A percentile compares a stretch with the other conserved stretches of the same genome.
Conservation (phyloP, 2,888 invertebrate genomes). For the Didymodactylos carnosus region DNA sequence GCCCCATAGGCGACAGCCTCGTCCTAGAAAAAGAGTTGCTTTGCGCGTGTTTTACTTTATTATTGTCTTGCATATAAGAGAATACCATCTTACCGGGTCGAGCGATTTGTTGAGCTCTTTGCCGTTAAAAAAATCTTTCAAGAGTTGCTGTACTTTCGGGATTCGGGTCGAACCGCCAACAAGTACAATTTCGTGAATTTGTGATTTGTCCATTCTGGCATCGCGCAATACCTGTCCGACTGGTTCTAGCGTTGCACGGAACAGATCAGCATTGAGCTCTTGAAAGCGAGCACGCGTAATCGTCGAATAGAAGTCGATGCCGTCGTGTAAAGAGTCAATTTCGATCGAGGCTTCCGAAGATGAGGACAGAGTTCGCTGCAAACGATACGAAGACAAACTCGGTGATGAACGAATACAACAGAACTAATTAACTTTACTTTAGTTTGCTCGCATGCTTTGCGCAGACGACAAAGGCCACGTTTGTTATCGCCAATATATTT, state of each 20-base stretch:
- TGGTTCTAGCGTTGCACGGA: conserved; percentile 82
- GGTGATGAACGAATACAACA: too few species aligned
- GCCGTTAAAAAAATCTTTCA: conserved; percentile 45
- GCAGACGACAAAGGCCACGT: conserved; percentile 64
- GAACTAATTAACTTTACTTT: too few species aligned
- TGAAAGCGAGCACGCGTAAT: conserved; percentile 89
- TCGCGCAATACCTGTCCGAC: conserved; percentile 86
- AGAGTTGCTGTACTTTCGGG: conserved; percentile 82
- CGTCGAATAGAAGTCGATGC: conserved; percentile 81
- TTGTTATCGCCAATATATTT: conserved; percentile 46
- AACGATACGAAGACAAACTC: too few species aligned
- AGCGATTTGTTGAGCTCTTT: conserved; percentile 35
- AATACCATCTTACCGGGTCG: too few species aligned
- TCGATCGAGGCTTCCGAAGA: conserved; percentile 48
- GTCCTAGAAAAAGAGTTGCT: too few species aligned
- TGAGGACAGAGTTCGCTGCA: conserved; percentile 42
- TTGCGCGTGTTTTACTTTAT: too few species aligned
- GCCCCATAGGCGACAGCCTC: conserved; percentile 35
- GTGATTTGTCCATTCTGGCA: conserved; percentile 69
- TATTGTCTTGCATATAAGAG: too few species aligned
- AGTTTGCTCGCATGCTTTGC: conserved; percentile 62
- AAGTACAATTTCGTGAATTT: conserved; percentile 52
- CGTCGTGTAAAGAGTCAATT: conserved; percentile 81
- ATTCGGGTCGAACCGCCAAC: conserved; percentile 84
- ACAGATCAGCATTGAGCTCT: conserved; percentile 81